Base-by-base conservation (phyloP, 37 sponge, comb jelly and placozoan genomes). In the Spongia lamella region DNA sequence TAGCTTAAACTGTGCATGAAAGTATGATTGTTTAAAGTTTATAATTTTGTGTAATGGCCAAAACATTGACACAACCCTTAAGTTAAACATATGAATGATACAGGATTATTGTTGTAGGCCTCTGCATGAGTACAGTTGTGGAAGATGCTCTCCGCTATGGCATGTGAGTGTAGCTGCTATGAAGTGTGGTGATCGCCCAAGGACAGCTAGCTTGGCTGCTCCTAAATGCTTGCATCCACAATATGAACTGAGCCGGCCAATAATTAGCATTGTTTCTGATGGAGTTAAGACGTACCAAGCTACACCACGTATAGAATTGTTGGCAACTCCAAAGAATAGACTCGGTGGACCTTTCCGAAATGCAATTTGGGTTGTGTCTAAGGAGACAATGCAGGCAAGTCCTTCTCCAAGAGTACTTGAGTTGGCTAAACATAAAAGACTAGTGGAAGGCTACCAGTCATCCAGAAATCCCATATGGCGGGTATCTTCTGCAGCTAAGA, bases 361-460 rank as follows among this genome's bases (percentile, higher is more conserved):
- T 20, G 83, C 95, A 31, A 56, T 88, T 47, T 95, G 92, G 96
- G 2, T 62, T 62, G 30, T 62, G 27, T 77, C 66, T 27, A 53
- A 22, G 30, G 74, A 51, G 24, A 77, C 96, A 9, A 53, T 31
- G 57, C 72, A 79, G 31, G 92, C 92, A 4, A 50, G 43, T 5
- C 76, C 94, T 19, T 76, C 80, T 68, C 84, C 86, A 37, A 79
- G 92, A 63, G 53, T 83, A 7, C 21, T 59, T 7, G 92, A 97
- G 21, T 80, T 97, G 24, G 47, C 88, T 15, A 83, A 82, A 68
- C 43, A 92, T 6, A 93, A 91, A 81, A 85, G 54, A 29, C 70
- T 81, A 17, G 70, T 89, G 2, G 92, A 94, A 16, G 94, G 92
- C 3, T 94, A 94, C 68, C 78, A 89, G 68, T 83, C 92, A 31